Evolutionary conservation across 2,888 invertebrate genomes (phyloP).

Genomic region (Nycteola revayana): DNA sequence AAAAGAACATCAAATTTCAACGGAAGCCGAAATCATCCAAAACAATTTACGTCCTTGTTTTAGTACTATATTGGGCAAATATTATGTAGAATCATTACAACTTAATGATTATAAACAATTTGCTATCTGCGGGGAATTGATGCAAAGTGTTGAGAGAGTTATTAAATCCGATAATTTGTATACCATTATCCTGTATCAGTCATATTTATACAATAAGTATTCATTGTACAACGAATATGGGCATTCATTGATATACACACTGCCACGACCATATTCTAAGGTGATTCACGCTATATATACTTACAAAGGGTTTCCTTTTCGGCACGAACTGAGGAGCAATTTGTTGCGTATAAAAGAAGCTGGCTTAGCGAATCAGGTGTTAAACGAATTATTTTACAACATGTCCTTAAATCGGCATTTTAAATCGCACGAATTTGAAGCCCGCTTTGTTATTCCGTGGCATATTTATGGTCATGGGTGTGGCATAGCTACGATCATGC

Average conservation of each 20-base stretch:
- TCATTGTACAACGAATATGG: conserved; percentile 41
- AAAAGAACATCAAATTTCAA: conserved; percentile 26
- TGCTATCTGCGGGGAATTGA: conserved; percentile 18
- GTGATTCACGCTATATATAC: conserved; percentile 49
- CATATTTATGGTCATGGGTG: conserved; percentile 36
- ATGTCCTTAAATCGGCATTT: conserved; percentile 23
- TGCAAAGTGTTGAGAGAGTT: conserved; percentile 41
- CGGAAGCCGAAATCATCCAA: conserved; percentile 16
- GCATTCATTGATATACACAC: conserved; percentile 22
- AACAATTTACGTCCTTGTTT: conserved; percentile 18
- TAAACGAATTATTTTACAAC: conserved; percentile 25
- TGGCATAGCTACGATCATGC: conserved; percentile 26
- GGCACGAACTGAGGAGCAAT: conserved; percentile 27
- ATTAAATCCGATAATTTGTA: conserved; percentile 36
- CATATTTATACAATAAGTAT: conserved; percentile 40
- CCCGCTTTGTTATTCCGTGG: conserved; percentile 42
- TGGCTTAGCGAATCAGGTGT: conserved; percentile 39
- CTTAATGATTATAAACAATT: conserved; percentile 1
- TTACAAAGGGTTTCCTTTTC: conserved; percentile 57
- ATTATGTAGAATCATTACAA: conserved; percentile 21
- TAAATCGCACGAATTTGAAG: conserved; percentile 8
- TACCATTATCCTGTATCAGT: conserved; percentile 35
- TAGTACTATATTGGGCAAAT: conserved; percentile 23
- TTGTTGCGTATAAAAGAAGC: conserved; percentile 44
- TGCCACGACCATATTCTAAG: conserved; percentile 39